phyloP scores from a whole-genome alignment of 1,140 invertebrate genomes.

The Drosophila hydei region DNA sequence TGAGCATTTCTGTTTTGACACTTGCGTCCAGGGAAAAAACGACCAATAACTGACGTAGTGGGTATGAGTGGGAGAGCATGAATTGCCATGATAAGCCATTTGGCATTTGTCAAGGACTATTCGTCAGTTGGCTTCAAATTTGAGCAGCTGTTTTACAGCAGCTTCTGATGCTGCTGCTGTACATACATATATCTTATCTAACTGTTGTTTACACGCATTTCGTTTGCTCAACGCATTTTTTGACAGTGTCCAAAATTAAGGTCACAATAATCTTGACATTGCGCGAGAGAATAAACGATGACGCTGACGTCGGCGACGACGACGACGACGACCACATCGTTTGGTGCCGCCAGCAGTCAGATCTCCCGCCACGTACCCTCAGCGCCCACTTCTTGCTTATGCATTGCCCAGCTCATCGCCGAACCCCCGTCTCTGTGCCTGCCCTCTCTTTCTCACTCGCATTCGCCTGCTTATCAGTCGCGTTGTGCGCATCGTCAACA shows the following conservation, averaged over 20 bases:
- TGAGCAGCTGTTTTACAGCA: not conserved
- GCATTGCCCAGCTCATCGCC: conserved; percentile 23
- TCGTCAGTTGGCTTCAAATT: conserved; percentile 3
- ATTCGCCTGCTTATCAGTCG: conserved; percentile 53
- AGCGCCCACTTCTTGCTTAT: not conserved
- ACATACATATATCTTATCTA: conserved; percentile 21
- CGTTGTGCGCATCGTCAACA: conserved; percentile 42
- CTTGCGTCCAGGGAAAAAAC: conserved; percentile 29
- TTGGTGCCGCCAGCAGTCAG: conserved; percentile 7
- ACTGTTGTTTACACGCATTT: conserved; percentile 33
- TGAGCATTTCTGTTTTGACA: conserved; percentile 37
- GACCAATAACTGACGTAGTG: not conserved
- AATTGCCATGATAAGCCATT: conserved; percentile 26
- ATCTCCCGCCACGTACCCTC: not conserved
- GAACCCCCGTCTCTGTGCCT: conserved; percentile 1
- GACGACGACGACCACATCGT: conserved; percentile 20
- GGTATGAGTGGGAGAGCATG: conserved; percentile 11
- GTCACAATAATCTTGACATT: conserved; percentile 77
- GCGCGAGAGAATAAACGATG: conserved; percentile 49
- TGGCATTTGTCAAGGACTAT: conserved; percentile 68
- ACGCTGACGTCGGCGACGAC: conserved; percentile 23
- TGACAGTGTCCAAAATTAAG: conserved; percentile 60
- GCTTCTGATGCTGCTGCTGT: not conserved
- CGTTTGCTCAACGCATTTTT: conserved; percentile 33
- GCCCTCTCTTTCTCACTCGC: not conserved